Evolutionary conservation across 2,888 invertebrate species (phyloP), one percentile per base, ranked within the genome.

Genomic region (Ametastegia equiseti): DNA sequence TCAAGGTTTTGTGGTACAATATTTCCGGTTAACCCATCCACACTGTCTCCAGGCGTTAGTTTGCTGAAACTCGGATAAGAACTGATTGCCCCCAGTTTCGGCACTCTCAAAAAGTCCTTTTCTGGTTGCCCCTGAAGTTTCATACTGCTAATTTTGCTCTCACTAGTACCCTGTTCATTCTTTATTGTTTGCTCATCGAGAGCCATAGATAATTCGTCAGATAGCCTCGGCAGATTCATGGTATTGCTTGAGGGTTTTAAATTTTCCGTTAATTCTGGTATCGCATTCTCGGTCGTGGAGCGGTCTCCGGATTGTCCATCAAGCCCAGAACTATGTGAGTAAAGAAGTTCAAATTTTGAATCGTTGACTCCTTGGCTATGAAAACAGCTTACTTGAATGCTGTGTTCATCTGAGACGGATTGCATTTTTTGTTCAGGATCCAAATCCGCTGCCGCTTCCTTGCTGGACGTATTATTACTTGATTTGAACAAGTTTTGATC

Each of bases 21-120:
- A 36, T 1, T 45, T 33, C 36, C 36, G 36, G 15, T 30, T 15
- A 30, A 42, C 6, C 57, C 42, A 15, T 86, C 85, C 9, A 81
- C 80, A n/a, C 83, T 84, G 27, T 88, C 86, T 47, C 82, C 81
- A 7, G 84, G 82, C 11, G 84, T 82, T 23, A 87, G 82, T 80
- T 83, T 86, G 2, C 83, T 83, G 79, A 87, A 89, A 83, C 87
- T 89, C 0, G 87, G 87, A 47, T 86, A 84, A 1, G 85, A 82
- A 80, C 86, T 87, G 7, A 83, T 85, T 9, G 85, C 82, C n/a
- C 84, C 85, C 50, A 89, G 83, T 84, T 87, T 88, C n/a, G 88
- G 89, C 42, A 86, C 87, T 82, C 83, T 83, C 9, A 83, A 79
- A 63, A 83, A 84, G 71, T 85, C 86, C 80, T 13, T 83, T 50